Evolutionary conservation across 2,797 vertebrate genomes (phyloP).

Genomic region (Nyctalus aviator): DNA sequence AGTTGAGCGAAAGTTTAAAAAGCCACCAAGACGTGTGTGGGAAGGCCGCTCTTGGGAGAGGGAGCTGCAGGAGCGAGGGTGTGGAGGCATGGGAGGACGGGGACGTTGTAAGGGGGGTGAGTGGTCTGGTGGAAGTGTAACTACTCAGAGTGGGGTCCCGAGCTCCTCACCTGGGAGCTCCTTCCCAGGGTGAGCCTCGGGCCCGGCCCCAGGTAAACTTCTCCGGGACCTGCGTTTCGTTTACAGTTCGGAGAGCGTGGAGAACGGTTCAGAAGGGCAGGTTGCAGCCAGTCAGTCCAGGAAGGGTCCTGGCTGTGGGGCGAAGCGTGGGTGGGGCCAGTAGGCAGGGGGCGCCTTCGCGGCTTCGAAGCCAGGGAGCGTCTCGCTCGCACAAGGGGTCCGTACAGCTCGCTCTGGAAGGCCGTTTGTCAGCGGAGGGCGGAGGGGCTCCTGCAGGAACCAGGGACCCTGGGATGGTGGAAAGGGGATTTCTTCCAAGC

Average conservation of each 20-base stretch:
- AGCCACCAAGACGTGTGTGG: not conserved
- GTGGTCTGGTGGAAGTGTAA: too few species aligned
- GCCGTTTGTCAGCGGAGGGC: not conserved
- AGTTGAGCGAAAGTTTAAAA: not conserved
- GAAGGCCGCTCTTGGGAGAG: not conserved
- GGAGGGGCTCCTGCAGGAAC: not conserved
- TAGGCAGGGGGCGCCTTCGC: not conserved
- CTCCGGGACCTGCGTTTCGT: not conserved
- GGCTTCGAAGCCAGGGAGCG: constrained; percentile 11
- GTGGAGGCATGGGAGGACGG: not conserved
- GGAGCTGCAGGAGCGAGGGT: not conserved
- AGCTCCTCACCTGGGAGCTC: not conserved
- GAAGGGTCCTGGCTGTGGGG: not conserved
- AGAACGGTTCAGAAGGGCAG: constrained; percentile 11
- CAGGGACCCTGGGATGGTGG: not conserved
- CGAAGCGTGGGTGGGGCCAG: not conserved
- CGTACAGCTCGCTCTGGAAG: too few species aligned
- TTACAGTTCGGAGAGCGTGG: not conserved
- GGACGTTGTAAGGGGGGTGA: not conserved
- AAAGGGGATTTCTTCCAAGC: not conserved
- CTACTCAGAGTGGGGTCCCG: not conserved
- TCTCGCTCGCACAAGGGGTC: not conserved
- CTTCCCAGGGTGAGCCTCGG: not conserved
- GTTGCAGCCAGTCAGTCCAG: not conserved
- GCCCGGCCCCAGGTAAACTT: not conserved